Evolutionary conservation across 92 coral and sea anemone genomes (phyloP).

Genomic region (Hydrozoanthus gracilis): DNA sequence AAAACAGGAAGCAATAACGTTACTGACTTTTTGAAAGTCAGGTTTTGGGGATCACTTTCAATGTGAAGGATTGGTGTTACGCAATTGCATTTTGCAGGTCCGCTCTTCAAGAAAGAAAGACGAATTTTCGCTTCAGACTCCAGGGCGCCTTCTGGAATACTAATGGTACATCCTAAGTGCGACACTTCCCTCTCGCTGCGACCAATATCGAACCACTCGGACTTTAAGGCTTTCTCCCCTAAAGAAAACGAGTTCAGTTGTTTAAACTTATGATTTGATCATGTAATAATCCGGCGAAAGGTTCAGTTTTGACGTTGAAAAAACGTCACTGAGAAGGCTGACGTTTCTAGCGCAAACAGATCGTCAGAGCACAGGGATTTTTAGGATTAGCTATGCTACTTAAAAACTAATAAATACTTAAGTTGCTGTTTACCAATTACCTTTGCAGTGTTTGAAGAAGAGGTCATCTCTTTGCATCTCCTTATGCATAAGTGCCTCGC

Average conservation of each 20-base stretch:
- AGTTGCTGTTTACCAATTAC: not conserved
- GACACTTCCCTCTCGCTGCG: not conserved
- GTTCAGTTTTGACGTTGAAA: too few relatives aligned
- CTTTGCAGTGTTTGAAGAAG: not conserved
- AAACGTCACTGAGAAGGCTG: too few relatives aligned
- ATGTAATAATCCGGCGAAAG: too few relatives aligned
- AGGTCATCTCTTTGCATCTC: not conserved
- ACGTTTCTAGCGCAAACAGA: too few relatives aligned
- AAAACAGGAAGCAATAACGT: not conserved
- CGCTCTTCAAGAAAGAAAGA: not conserved
- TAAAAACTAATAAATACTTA: too few relatives aligned
- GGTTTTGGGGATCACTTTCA: not conserved
- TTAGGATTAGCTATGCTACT: too few relatives aligned
- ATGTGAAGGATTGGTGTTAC: conserved; percentile 10
- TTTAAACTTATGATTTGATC: too few relatives aligned
- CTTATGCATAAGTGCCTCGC: not conserved
- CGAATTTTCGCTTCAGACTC: not conserved
- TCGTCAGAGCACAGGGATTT: too few relatives aligned
- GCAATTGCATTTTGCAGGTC: not conserved
- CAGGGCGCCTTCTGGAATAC: not conserved
- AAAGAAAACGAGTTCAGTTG: not conserved
- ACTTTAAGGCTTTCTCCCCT: not conserved
- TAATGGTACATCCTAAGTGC: not conserved
- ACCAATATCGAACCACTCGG: not conserved
- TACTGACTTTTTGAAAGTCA: not conserved